Conservation (phyloP, 2,888 invertebrate species). For the Fabriciana adippe region DNA sequence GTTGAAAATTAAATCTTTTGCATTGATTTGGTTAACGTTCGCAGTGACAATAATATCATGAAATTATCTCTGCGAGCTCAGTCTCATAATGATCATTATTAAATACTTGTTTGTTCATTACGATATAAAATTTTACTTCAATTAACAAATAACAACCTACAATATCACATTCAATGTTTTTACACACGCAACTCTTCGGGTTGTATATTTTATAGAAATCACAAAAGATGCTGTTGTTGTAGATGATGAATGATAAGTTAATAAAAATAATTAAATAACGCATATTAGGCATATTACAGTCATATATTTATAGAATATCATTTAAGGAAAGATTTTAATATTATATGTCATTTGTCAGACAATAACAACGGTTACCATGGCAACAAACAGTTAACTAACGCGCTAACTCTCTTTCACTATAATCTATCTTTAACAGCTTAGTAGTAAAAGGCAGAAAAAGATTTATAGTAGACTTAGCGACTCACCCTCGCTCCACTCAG, state of each 20-base stretch:
- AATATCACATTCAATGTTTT: conserved; percentile 2
- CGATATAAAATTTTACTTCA: conserved; percentile 26
- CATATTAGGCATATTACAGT: too few relatives aligned
- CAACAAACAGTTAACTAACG: too few relatives aligned
- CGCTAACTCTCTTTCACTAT: too few relatives aligned
- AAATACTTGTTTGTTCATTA: conserved; percentile 34
- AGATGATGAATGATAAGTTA: background rate
- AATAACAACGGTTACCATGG: too few relatives aligned
- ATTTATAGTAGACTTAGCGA: too few relatives aligned
- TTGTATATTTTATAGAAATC: background rate
- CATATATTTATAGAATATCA: too few relatives aligned
- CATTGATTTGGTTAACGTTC: conserved; percentile 31
- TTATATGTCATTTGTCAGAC: too few relatives aligned
- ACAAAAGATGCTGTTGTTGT: background rate
- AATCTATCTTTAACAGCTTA: too few relatives aligned
- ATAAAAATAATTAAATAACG: too few relatives aligned
- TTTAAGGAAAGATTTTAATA: too few relatives aligned
- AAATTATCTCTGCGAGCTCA: conserved; percentile 27
- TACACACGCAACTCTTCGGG: background rate
- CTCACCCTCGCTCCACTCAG: too few relatives aligned
- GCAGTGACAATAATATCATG: conserved; percentile 25
- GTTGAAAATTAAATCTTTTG: conserved; percentile 23
- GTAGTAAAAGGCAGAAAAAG: too few relatives aligned
- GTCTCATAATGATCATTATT: conserved; percentile 31
- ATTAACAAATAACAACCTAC: conserved; percentile 16